Evolutionary conservation across 2,888 invertebrate genomes (phyloP).

Genomic region (Tetragonula carbonaria): DNA sequence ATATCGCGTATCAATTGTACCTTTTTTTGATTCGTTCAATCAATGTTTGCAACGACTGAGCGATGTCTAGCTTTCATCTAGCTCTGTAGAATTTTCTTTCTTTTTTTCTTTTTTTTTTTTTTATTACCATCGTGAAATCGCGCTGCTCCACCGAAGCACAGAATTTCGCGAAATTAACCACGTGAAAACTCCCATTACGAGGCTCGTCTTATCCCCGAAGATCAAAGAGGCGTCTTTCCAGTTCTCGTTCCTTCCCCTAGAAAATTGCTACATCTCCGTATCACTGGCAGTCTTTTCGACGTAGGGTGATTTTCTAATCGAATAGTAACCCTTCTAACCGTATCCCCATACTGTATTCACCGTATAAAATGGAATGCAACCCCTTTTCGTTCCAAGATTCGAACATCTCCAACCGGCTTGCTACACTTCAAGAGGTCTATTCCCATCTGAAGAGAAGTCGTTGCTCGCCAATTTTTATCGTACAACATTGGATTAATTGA

Average conservation of each 20-base stretch:
- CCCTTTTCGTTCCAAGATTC: too few relatives aligned
- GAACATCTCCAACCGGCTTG: too few relatives aligned
- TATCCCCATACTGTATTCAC: not conserved
- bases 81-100: not conserved
- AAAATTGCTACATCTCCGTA: conserved; percentile 48
- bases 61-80: too few relatives aligned
- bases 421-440: not conserved
- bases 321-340: conserved; percentile 35
- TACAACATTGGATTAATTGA: too few relatives aligned
- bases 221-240: conserved; percentile 29
- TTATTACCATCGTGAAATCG: too few relatives aligned
- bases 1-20: too few relatives aligned
- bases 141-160: not conserved
- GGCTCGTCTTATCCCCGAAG: conserved; percentile 13
- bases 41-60: too few relatives aligned
- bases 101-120: too few relatives aligned
- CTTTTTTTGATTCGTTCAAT: too few relatives aligned
- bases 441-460: too few relatives aligned
- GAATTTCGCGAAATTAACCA: not conserved
- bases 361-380: not conserved
- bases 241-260: conserved; percentile 29
- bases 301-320: conserved; percentile 41
- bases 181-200: not conserved
- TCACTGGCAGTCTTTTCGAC: conserved; percentile 3
- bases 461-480: too few relatives aligned